These are phyloP conservation scores for Pyrrhosoma nymphula DNA, from an alignment of 2,888 invertebrate genomes.

Conservation along the genomic window DNA sequence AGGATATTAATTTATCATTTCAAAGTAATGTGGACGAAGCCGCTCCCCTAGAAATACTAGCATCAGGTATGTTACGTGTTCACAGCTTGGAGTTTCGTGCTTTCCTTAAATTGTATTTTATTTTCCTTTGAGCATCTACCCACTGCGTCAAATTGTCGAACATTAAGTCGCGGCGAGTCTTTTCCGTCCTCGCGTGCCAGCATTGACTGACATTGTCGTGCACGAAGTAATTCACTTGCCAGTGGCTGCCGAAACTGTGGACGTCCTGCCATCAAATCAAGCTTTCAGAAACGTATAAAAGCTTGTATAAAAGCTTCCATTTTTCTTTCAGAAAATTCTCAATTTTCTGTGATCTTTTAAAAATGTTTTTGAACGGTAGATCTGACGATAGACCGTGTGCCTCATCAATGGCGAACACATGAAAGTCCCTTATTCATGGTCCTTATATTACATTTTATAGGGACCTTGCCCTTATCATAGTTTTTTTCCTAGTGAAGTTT, in stretches of 20 bases:
- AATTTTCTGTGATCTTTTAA: too few relatives aligned
- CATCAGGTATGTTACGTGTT: not conserved
- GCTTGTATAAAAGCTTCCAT: too few relatives aligned
- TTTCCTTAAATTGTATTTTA: not conserved
- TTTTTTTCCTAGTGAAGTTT: too few relatives aligned
- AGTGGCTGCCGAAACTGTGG: not conserved
- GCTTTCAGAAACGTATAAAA: not conserved
- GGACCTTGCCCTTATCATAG: too few relatives aligned
- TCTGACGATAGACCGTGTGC: too few relatives aligned
- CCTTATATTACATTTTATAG: too few relatives aligned
- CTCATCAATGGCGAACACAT: too few relatives aligned
- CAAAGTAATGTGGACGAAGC: too few relatives aligned
- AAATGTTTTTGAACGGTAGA: too few relatives aligned
- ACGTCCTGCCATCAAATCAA: not conserved
- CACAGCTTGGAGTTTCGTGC: not conserved
- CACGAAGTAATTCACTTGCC: not conserved
- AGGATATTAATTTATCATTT: too few relatives aligned
- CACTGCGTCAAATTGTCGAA: not conserved
- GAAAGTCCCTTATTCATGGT: too few relatives aligned
- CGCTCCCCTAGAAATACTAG: not conserved
- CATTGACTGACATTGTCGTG: not conserved
- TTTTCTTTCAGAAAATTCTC: not conserved
- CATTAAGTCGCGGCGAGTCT: not conserved
- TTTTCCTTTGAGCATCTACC: too few relatives aligned
- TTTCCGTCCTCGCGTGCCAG: not conserved